phyloP scores from a whole-genome alignment of 2,113 vertebrate genomes.

The Mustela lutreola region DNA sequence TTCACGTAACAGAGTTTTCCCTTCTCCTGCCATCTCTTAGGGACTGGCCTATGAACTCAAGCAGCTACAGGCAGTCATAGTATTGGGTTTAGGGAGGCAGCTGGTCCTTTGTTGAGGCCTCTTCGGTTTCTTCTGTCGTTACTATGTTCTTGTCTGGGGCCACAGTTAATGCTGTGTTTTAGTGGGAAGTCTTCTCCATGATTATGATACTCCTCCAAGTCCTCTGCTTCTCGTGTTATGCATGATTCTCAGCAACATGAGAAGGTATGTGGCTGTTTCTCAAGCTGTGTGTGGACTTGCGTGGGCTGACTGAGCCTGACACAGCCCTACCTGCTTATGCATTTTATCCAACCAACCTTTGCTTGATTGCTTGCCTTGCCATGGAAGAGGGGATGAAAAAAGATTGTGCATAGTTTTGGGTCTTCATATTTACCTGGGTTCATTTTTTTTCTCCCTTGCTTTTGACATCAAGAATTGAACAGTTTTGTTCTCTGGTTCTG shows the following conservation, averaged over 20 bases:
- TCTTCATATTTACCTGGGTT: neutral
- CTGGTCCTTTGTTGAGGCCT: neutral
- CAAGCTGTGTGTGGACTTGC: neutral
- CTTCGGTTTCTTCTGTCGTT: neutral
- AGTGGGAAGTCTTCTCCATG: neutral
- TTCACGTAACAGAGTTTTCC: neutral
- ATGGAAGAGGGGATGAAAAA: neutral
- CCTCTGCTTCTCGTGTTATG: neutral
- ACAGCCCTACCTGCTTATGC: neutral
- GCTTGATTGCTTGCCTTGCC: neutral
- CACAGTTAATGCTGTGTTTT: neutral
- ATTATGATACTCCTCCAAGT: neutral
- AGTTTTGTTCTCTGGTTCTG: neutral
- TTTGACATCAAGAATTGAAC: constrained; percentile 15
- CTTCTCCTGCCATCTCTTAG: neutral
- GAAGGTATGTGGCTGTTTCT: neutral
- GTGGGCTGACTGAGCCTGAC: neutral
- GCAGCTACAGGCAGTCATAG: too few species aligned
- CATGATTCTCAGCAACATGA: neutral
- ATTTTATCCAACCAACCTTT: neutral
- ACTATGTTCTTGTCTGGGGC: neutral
- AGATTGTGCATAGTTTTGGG: neutral
- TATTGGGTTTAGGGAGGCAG: neutral
- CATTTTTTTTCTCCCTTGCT: neutral
- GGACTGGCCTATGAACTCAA: neutral